Conservation (phyloP, 2,888 invertebrate species). For the Galeopsomyia nigrocyanea region DNA sequence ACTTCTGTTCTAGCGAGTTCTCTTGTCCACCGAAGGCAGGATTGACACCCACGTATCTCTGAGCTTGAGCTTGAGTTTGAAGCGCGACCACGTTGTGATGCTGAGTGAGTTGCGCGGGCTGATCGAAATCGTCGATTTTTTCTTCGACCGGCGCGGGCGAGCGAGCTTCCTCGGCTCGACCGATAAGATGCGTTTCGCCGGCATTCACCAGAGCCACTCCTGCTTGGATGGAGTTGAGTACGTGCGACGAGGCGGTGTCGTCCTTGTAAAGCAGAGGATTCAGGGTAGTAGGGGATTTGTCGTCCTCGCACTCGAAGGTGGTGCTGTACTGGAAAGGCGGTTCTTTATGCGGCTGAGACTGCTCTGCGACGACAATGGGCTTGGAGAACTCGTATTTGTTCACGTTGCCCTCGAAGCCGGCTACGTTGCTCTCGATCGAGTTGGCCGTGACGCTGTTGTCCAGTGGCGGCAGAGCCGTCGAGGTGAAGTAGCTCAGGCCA, state of each 20-base stretch:
- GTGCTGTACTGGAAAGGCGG: constrained; percentile 53
- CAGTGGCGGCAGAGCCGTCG: constrained; percentile 11
- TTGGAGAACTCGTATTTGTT: constrained; percentile 51
- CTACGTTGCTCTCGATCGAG: constrained; percentile 19
- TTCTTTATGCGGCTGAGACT: constrained; percentile 35
- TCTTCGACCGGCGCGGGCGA: constrained; percentile 52
- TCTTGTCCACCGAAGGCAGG: constrained; percentile 42
- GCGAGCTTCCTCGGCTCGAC: constrained; percentile 9
- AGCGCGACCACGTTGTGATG: constrained; percentile 42
- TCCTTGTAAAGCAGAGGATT: constrained; percentile 37
- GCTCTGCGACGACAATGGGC: constrained; percentile 64
- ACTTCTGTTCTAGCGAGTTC: constrained; percentile 3
- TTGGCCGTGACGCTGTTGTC: constrained; percentile 29
- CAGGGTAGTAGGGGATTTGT: constrained; percentile 53
- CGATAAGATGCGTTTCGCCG: constrained; percentile 52
- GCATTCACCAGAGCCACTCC: constrained; percentile 61
- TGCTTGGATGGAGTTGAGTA: constrained; percentile 62
- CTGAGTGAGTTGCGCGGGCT: constrained; percentile 4
- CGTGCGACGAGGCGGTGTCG: constrained; percentile 54
- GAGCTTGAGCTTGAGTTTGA: constrained; percentile 9
- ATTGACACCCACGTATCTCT: constrained; percentile 48
- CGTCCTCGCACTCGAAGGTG: constrained; percentile 53
- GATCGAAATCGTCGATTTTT: constrained; percentile 50
- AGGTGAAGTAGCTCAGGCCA: constrained; percentile 35
- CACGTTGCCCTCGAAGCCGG: constrained; percentile 16